These are phyloP conservation scores for Lophius piscatorius DNA, from an alignment of 2,113 vertebrate species.

Conservation along the genomic window DNA sequence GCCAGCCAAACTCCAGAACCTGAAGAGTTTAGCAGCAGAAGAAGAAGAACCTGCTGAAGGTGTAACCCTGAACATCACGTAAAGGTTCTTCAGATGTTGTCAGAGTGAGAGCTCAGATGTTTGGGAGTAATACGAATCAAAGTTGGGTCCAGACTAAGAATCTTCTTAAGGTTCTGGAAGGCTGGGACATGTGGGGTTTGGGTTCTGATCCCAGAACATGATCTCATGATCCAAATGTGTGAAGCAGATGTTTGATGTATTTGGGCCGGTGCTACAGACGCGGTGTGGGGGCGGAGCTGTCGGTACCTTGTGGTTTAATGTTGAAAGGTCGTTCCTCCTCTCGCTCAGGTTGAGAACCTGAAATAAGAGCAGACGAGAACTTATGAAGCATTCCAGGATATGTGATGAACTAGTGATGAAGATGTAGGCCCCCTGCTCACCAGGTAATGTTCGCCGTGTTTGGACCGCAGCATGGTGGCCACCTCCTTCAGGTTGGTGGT, in stretches of 20 bases:
- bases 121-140: too few species aligned
- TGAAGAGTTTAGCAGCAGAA: constrained; percentile 46
- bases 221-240: too few species aligned
- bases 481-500: constrained; percentile 89
- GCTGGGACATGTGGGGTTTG: too few species aligned
- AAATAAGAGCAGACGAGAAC: constrained; percentile 13
- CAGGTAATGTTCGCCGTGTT: constrained; percentile 93
- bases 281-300: neutral
- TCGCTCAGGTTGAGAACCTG: constrained; percentile 96
- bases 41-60: neutral
- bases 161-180: too few species aligned
- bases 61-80: too few species aligned
- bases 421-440: constrained; percentile 72
- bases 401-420: neutral
- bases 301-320: constrained; percentile 89
- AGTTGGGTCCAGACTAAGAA: too few species aligned
- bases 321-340: constrained; percentile 84
- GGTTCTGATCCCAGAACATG: too few species aligned
- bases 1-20: constrained; percentile 98
- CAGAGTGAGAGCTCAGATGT: too few species aligned
- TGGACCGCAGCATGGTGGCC: constrained; percentile 94
- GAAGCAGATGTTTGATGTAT: too few species aligned
- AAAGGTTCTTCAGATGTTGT: too few species aligned
- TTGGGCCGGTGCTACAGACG: too few species aligned
- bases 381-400: neutral